phyloP scores from a whole-genome alignment of 1,140 invertebrate genomes.

The Rhyacophila brunnea region DNA sequence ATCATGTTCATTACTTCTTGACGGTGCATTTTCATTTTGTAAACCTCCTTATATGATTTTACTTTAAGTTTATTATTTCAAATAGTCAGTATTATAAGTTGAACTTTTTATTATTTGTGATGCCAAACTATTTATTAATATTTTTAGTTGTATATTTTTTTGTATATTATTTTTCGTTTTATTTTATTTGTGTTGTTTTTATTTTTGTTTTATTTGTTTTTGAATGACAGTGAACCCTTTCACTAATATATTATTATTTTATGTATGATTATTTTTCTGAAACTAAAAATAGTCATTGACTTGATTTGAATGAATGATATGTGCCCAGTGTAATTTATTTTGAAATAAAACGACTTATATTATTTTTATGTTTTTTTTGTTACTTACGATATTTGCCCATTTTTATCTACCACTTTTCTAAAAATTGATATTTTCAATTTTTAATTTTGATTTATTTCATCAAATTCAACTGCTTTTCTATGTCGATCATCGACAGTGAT shows the following conservation, averaged over 20 bases:
- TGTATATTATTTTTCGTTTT: conserved; percentile 19
- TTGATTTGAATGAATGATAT: conserved; percentile 28
- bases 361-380: conserved; percentile 22
- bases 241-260: conserved; percentile 3
- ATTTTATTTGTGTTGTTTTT: conserved; percentile 23
- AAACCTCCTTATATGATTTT: not conserved
- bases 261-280: conserved; percentile 3
- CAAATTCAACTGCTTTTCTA: too few relatives aligned
- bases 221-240: conserved; percentile 1
- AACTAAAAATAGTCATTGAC: conserved; percentile 20
- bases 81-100: conserved; percentile 30
- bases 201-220: conserved; percentile 20
- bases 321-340: conserved; percentile 31
- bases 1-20: too few relatives aligned
- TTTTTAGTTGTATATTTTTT: conserved; percentile 7
- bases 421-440: too few relatives aligned
- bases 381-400: too few relatives aligned
- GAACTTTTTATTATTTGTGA: conserved; percentile 23
- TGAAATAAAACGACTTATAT: conserved; percentile 25
- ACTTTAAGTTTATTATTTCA: conserved; percentile 15
- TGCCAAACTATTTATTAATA: conserved; percentile 29
- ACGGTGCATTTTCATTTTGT: too few relatives aligned
- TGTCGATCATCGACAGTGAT: too few relatives aligned
- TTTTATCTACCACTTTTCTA: too few relatives aligned
- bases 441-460: too few relatives aligned